A percentile compares a stretch with the other conserved stretches of the same genome.
Evolutionary conservation across 1,140 invertebrate species (phyloP).

Genomic region (Lordiphosa collinella): DNA sequence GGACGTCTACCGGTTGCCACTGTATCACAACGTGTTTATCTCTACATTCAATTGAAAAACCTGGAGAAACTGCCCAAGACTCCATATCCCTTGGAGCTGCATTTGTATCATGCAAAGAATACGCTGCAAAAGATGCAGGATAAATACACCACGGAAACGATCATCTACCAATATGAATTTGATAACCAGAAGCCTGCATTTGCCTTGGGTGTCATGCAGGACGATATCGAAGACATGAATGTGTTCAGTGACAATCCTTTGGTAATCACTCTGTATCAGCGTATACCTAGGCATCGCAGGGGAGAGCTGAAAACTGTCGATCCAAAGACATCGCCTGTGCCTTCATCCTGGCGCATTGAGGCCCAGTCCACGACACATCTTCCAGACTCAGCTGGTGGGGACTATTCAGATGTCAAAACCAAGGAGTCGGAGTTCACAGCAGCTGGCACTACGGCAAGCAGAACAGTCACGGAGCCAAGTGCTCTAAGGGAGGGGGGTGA

Average conservation of each 20-base stretch:
- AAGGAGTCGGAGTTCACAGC: neutral
- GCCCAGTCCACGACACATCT: too few species aligned
- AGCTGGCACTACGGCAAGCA: too few species aligned
- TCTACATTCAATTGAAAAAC: constrained; percentile 59
- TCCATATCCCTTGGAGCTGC: constrained; percentile 46
- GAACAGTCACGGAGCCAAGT: neutral
- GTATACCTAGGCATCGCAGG: constrained; percentile 38
- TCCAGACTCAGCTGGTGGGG: neutral
- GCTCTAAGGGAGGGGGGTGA: constrained; percentile 7
- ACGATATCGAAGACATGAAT: constrained; percentile 63
- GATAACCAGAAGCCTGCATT: constrained; percentile 39
- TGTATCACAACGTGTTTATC: constrained; percentile 37
- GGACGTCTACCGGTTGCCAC: neutral
- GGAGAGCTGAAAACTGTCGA: neutral
- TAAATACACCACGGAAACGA: constrained; percentile 56
- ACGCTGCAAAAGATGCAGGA: constrained; percentile 61
- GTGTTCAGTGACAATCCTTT: constrained; percentile 61
- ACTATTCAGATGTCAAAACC: neutral
- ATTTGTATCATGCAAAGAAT: constrained; percentile 53
- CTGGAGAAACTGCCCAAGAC: constrained; percentile 38
- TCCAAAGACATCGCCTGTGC: too few species aligned
- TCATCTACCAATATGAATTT: constrained; percentile 55
- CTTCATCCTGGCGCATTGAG: too few species aligned
- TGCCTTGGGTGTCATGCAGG: constrained; percentile 53
- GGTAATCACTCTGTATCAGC: constrained; percentile 51